These are phyloP conservation scores for Campoletis sonorensis DNA, from an alignment of 1,140 invertebrate genomes.

Conservation along the genomic window DNA sequence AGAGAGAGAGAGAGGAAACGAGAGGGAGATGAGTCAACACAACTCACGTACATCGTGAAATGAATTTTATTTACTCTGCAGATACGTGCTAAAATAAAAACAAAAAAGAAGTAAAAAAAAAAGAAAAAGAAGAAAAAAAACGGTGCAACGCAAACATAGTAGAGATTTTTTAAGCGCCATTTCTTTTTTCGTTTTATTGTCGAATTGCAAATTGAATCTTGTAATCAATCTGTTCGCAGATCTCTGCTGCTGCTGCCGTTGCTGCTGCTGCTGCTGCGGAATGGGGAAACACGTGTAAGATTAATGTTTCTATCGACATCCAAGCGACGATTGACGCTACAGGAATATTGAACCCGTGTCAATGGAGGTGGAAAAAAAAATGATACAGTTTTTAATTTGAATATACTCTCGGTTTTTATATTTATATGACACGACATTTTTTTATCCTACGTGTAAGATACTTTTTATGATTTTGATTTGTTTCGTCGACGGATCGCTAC, in stretches of 20 bases:
- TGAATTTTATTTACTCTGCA: constrained; percentile 41
- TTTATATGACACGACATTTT: too few species aligned
- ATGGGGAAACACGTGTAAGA: not conserved
- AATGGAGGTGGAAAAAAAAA: too few species aligned
- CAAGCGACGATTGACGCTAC: too few species aligned
- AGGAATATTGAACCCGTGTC: too few species aligned
- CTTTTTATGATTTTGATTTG: too few species aligned
- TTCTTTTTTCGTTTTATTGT: constrained; percentile 1
- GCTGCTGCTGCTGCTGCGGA: too few species aligned
- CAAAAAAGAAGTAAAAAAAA: constrained; percentile 13
- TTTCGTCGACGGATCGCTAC: too few species aligned
- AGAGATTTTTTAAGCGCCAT: constrained; percentile 2
- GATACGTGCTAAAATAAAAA: not conserved
- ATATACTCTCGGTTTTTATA: too few species aligned
- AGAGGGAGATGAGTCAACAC: constrained; percentile 17
- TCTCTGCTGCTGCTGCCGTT: not conserved
- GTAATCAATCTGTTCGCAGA: constrained; percentile 35
- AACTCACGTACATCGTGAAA: constrained; percentile 34
- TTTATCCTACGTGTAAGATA: too few species aligned
- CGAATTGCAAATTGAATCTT: constrained; percentile 24
- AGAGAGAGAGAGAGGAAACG: constrained; percentile 1
- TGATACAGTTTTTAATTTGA: too few species aligned
- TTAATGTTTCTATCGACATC: not conserved
- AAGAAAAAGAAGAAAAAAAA: too few species aligned
- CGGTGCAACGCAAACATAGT: not conserved